phyloP scores from a whole-genome alignment of 1,140 invertebrate species.

The Trachelipus rathkii region DNA sequence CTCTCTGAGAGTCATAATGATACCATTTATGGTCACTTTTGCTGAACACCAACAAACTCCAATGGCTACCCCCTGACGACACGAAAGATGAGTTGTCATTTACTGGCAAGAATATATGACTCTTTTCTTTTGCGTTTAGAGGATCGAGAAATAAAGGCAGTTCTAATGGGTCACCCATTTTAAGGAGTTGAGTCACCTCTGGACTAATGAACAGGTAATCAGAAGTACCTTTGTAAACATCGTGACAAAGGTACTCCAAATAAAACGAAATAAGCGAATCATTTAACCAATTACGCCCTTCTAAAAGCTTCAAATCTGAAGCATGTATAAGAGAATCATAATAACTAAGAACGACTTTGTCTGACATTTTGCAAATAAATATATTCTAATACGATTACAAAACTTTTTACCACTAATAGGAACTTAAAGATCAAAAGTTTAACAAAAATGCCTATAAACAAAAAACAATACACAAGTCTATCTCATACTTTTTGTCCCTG shows the following conservation, averaged over 20 bases:
- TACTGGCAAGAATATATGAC: constrained; percentile 78
- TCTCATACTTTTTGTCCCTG: background rate
- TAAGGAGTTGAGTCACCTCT: constrained; percentile 77
- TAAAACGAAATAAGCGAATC: constrained; percentile 85
- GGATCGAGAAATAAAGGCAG: constrained; percentile 68
- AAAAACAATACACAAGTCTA: background rate
- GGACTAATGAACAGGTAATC: constrained; percentile 73
- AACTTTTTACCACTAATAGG: background rate
- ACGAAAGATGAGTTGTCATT: constrained; percentile 72
- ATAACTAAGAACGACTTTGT: constrained; percentile 67
- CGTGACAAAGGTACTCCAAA: constrained; percentile 77
- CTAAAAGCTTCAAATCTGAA: constrained; percentile 70
- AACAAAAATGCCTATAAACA: background rate
- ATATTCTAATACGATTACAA: too few relatives aligned
- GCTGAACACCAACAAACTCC: constrained; percentile 75
- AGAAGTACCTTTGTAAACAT: constrained; percentile 60
- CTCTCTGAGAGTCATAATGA: constrained; percentile 71
- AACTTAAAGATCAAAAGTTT: background rate
- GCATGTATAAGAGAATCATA: constrained; percentile 70
- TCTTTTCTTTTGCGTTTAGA: constrained; percentile 60
- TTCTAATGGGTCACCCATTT: constrained; percentile 62
- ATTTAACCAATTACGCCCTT: constrained; percentile 79
- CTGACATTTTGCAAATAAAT: constrained; percentile 31
- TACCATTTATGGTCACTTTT: constrained; percentile 64
- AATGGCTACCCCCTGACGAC: constrained; percentile 75